A percentile compares a stretch with the other conserved stretches of the same genome.
These are phyloP conservation scores for Melanotaenia duboulayi DNA, from an alignment of 2,113 vertebrate species.

Conservation along the genomic window DNA sequence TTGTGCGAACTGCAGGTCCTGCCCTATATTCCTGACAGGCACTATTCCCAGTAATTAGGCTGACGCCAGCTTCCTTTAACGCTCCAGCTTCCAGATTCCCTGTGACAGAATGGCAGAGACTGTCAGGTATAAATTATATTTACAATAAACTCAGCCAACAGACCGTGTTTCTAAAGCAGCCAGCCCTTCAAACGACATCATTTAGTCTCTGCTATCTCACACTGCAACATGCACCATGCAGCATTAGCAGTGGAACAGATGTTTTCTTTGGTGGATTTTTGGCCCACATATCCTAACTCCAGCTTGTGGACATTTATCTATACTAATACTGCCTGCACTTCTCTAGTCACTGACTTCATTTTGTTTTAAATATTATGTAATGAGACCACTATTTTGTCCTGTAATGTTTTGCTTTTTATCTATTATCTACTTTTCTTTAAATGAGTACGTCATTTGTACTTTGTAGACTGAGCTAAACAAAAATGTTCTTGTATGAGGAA, in stretches of 20 bases:
- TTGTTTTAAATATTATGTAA: slow-evolving; percentile 17
- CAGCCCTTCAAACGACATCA: slow-evolving; percentile 46
- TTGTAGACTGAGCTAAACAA: not conserved
- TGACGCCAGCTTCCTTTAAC: slow-evolving; percentile 79
- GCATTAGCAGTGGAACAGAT: slow-evolving; percentile 17
- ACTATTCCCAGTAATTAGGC: slow-evolving; percentile 85
- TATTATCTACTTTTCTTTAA: not conserved
- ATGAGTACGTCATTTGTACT: not conserved
- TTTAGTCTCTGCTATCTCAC: slow-evolving; percentile 33
- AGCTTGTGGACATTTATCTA: slow-evolving; percentile 33
- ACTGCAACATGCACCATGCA: slow-evolving; percentile 15
- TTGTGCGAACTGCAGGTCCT: slow-evolving; percentile 54
- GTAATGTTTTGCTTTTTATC: not conserved
- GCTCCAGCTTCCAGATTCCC: slow-evolving; percentile 75
- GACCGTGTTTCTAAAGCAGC: slow-evolving; percentile 26
- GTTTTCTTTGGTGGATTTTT: slow-evolving; percentile 33
- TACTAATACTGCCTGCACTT: not conserved
- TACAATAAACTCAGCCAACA: slow-evolving; percentile 46
- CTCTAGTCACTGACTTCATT: slow-evolving; percentile 31
- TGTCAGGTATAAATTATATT: slow-evolving; percentile 61
- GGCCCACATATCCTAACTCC: not conserved
- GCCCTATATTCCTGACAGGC: slow-evolving; percentile 80
- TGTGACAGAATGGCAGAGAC: slow-evolving; percentile 37
- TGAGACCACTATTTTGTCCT: slow-evolving; percentile 10
- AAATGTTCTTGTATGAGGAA: not conserved